Conservation (phyloP, 2,113 vertebrate genomes). For the Circaetus gallicus region DNA sequence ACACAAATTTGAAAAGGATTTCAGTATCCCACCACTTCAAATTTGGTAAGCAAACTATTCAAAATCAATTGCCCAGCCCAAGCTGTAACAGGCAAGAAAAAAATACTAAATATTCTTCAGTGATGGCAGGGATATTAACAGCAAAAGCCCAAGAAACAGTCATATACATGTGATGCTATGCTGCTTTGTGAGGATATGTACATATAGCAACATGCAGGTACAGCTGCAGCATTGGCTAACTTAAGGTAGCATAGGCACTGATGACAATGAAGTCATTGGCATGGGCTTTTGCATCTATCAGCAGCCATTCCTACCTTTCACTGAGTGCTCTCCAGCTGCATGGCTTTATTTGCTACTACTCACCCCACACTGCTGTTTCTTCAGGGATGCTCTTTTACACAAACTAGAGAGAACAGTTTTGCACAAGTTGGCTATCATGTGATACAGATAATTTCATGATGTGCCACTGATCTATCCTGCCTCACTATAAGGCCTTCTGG, state of each 20-base stretch:
- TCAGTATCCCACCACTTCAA: not conserved
- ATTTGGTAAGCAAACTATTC: not conserved
- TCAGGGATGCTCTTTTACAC: not conserved
- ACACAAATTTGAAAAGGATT: not conserved
- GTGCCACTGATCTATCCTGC: not conserved
- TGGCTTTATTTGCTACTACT: not conserved
- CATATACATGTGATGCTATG: fast-evolving
- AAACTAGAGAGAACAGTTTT: not conserved
- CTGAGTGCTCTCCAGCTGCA: not conserved
- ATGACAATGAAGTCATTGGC: not conserved
- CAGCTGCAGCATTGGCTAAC: not conserved
- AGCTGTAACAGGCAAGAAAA: not conserved
- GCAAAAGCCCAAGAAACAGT: not conserved
- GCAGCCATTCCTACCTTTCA: not conserved
- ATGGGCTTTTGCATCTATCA: not conserved
- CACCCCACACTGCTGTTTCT: not conserved
- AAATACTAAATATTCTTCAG: not conserved
- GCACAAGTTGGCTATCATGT: not conserved
- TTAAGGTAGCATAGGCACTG: not conserved
- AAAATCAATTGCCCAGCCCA: not conserved
- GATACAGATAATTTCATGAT: not conserved
- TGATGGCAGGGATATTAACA: not conserved
- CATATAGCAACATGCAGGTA: not conserved
- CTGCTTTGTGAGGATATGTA: not conserved
- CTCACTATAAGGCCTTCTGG: not conserved